Evolutionary conservation across 2,888 invertebrate species (phyloP).

Genomic region (Hypena proboscidalis): DNA sequence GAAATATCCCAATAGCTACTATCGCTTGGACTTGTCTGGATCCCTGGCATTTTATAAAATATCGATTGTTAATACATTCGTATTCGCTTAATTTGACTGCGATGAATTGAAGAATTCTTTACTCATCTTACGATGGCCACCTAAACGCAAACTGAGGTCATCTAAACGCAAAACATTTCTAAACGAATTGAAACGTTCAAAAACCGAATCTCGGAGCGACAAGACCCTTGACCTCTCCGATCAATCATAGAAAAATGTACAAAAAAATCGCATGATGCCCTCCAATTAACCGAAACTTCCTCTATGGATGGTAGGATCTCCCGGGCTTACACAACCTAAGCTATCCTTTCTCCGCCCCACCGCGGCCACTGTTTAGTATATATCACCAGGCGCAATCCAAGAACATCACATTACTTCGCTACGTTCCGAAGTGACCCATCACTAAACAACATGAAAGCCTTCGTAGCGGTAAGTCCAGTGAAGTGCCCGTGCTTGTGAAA

Average conservation of each 20-base stretch:
- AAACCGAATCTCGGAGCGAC: constrained; percentile 19
- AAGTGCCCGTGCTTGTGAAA: constrained; percentile 58
- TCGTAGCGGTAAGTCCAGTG: constrained; percentile 83
- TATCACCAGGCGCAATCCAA: constrained; percentile 68
- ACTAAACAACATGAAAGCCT: constrained; percentile 82
- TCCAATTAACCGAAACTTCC: constrained; percentile 78
- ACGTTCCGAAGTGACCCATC: constrained; percentile 79
- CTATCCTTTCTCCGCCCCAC: constrained; percentile 84
- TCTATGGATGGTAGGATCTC: constrained; percentile 73
- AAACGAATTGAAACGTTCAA: constrained; percentile 3
- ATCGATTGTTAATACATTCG: too few relatives aligned
- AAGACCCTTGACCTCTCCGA: constrained; percentile 55
- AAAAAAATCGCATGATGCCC: constrained; percentile 71
- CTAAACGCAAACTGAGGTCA: constrained; percentile 20
- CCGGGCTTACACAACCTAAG: constrained; percentile 77
- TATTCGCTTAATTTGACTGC: too few relatives aligned
- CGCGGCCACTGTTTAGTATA: constrained; percentile 69
- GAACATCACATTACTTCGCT: constrained; percentile 76
- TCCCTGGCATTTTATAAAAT: too few relatives aligned
- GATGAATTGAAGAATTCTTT: background rate
- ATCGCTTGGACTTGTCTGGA: too few relatives aligned
- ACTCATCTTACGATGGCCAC: background rate
- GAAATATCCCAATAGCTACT: too few relatives aligned
- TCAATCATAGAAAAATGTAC: constrained; percentile 41
- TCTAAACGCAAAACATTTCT: constrained; percentile 6